Evolutionary conservation across 1,140 invertebrate genomes (phyloP).

Genomic region (Drusus annulatus): DNA sequence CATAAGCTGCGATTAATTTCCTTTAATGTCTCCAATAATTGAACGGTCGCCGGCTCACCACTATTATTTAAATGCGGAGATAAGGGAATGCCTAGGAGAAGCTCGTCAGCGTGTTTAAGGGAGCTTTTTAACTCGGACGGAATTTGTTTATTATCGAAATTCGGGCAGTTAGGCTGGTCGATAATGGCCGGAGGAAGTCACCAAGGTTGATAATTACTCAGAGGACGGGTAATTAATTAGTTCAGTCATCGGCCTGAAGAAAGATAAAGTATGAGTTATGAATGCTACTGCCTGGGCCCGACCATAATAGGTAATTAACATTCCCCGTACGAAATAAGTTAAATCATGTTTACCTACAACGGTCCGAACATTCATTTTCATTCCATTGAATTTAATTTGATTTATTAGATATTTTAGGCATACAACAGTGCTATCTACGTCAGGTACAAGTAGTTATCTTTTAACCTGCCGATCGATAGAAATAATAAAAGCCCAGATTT

Average conservation of each 20-base stretch:
- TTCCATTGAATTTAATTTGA: too few species aligned
- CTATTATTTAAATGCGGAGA: slow-evolving; percentile 3
- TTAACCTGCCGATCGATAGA: too few species aligned
- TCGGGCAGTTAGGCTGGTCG: neutral
- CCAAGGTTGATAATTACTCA: slow-evolving; percentile 6
- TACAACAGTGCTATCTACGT: too few species aligned
- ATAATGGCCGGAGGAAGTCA: neutral
- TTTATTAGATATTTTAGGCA: too few species aligned
- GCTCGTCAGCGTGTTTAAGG: neutral
- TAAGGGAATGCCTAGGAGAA: neutral
- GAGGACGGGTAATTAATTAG: slow-evolving; percentile 5
- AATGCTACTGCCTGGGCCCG: neutral
- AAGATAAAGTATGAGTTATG: neutral
- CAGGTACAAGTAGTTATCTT: too few species aligned
- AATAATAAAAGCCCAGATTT: too few species aligned
- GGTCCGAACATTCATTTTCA: too few species aligned
- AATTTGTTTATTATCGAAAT: slow-evolving; percentile 5
- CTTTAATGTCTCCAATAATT: slow-evolving; percentile 9
- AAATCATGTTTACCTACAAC: too few species aligned
- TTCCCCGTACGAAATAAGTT: neutral
- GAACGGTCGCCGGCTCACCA: neutral
- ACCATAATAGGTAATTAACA: neutral
- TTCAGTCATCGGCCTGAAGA: neutral
- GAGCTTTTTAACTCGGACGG: neutral
- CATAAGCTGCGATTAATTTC: slow-evolving; percentile 29